These are phyloP conservation scores for Steromphala cineraria DNA, from an alignment of 2,888 invertebrate species.

Conservation along the genomic window DNA sequence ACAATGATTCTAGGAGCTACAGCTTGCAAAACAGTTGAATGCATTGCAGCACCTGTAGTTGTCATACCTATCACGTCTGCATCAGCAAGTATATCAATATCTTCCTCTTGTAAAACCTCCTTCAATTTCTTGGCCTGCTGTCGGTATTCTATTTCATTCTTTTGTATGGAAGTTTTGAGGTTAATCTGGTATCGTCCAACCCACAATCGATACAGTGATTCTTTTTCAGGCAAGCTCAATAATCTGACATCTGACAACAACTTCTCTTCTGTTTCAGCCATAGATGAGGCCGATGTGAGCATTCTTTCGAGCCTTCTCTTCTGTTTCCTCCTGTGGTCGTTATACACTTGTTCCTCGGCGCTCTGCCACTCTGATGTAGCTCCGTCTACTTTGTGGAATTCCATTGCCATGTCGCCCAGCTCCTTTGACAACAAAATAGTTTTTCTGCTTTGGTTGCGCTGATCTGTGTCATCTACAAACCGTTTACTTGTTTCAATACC, in stretches of 20 bases:
- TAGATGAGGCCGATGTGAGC: not conserved
- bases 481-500: too few relatives aligned
- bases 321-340: too few relatives aligned
- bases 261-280: slow-evolving; percentile 45
- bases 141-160: slow-evolving; percentile 40
- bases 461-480: too few relatives aligned
- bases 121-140: slow-evolving; percentile 50
- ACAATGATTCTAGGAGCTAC: slow-evolving; percentile 75
- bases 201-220: slow-evolving; percentile 76
- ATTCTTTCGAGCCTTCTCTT: too few relatives aligned
- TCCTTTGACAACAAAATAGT: too few relatives aligned
- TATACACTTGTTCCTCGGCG: too few relatives aligned
- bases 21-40: slow-evolving; percentile 60
- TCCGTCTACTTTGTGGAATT: too few relatives aligned
- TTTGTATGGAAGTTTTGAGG: slow-evolving; percentile 33
- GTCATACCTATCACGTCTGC: slow-evolving; percentile 72
- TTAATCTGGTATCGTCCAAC: slow-evolving; percentile 41
- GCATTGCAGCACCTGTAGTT: slow-evolving; percentile 71
- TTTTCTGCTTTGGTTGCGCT: too few relatives aligned
- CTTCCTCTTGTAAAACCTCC: slow-evolving; percentile 62
- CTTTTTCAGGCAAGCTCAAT: slow-evolving; percentile 66
- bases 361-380: too few relatives aligned
- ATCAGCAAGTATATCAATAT: slow-evolving; percentile 59
- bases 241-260: slow-evolving; percentile 53
- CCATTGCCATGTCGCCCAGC: too few relatives aligned